Evolutionary conservation across 1,140 invertebrate genomes (phyloP), one percentile per base, ranked within the genome.

Genomic region (Panagrolaimus sp.): DNA sequence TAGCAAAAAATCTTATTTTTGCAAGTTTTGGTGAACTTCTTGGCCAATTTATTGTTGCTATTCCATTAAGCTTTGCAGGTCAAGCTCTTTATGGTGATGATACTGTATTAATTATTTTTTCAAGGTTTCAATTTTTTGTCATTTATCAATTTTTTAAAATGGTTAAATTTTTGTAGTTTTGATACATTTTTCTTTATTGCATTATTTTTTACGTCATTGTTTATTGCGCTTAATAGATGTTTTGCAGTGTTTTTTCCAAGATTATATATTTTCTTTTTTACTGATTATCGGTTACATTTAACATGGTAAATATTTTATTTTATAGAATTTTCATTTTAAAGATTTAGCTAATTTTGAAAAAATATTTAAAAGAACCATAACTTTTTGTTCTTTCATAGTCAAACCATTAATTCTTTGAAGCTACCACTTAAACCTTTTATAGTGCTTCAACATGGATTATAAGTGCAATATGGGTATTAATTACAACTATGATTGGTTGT

Each of bases 401-500:
- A n/a, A n/a, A n/a, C n/a, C n/a, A n/a, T 38, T 38, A 38, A 38
- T 7, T 7, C 7, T 38, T 38, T 38, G 2, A 38, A 38, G 7
- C 2, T 38, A 38, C 2, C 31, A 38, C 7, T 2, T 38, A 4
- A 38, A 46, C 13, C 23, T 9, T 45, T 66, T 66, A 16, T 11
- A 67, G 66, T 46, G 23, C 44, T 2, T 31, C 61, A 67, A 57
- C 67, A 9, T 69, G 67, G 67, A 5, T 66, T 1, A 7, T 69
- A 7, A 38, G 44, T 25, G 31, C 27, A 14, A 69, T 66, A 0
- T 69, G 67, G 67, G 38, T 38, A 16, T 20, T 69, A 20, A 45
- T 66, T 23, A 69, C 67, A 8, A 69, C 67, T 13, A 16, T 69
- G 16, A 69, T 69, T 20, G 62, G 61, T 9, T 69, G 67, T 69